Evolutionary conservation across 2,113 vertebrate species (phyloP), one percentile per base, ranked within the genome.

Genomic region (Tragelaphus imberbis): DNA sequence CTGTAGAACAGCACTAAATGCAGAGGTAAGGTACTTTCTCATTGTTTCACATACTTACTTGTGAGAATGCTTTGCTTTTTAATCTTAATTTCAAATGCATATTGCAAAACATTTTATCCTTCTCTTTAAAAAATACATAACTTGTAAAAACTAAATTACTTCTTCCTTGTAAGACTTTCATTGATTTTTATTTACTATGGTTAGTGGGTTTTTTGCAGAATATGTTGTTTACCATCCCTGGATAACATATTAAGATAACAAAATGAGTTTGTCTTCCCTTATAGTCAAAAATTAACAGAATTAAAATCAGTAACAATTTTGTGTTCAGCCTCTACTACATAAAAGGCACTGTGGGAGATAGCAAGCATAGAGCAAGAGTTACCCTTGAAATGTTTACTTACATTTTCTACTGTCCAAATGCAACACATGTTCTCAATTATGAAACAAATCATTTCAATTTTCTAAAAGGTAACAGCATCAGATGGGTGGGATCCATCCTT

Each of bases 31-130:
- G 61, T 58, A 71, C 88, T 91, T 94, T 95, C 56, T 89, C 82
- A 96, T 82, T 93, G 21, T 91, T 93, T 93, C 61, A 95, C 17
- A 91, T 55, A 63, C 21, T 91, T 91, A 88, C 44, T 85, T 40
- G 49, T 91, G 79, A 97, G 47, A 97, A 96, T 27, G 33, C 28
- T 94, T 93, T 97, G 55, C 33, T 93, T 91, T 86, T 94, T 75
- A n/a, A 93, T 92, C 84, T 61, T 96, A 95, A 94, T 53, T 95
- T 84, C 59, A 96, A 95, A 96, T 71, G 44, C 49, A 93, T 61
- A 79, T 84, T 82, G 7, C 6, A 88, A 49, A 87, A 91, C 19
- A 95, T 91, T 89, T 95, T 75, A 63, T 79, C 13, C 59, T 82
- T 90, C 51, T 85, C 53, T 94, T 86, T 33, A 88, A 90, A 91